Conservation (phyloP, 2,888 invertebrate species). For the Allolobophora icterica region DNA sequence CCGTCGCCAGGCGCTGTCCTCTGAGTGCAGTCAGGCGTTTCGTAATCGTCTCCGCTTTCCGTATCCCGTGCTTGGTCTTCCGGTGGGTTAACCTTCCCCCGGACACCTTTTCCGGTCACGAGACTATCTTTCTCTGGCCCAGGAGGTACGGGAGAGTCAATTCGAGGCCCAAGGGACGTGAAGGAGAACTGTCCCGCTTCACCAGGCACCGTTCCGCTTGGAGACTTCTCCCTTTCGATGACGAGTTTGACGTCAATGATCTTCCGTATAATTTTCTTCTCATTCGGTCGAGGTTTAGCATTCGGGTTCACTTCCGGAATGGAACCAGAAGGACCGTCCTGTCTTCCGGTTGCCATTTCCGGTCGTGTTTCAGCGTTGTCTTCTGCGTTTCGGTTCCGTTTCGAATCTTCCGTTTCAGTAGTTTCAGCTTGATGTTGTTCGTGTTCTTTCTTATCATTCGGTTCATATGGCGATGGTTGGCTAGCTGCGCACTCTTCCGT, state of each 20-base stretch:
- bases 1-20: background rate
- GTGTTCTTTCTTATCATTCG: too few species aligned
- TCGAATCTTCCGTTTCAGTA: too few species aligned
- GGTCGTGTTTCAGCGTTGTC: too few species aligned
- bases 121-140: background rate
- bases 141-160: background rate
- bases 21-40: background rate
- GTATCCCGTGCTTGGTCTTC: constrained; percentile 1
- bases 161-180: background rate
- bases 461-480: too few species aligned
- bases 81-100: background rate
- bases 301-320: too few species aligned
- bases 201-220: background rate
- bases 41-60: background rate
- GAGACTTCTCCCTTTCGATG: background rate
- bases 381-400: too few species aligned
- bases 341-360: too few species aligned
- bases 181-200: background rate
- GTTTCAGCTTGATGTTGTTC: too few species aligned
- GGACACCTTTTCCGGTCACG: background rate
- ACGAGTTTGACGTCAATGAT: background rate
- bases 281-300: too few species aligned
- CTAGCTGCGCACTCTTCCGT: too few species aligned
- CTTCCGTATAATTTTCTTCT: background rate
- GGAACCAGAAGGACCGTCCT: too few species aligned